A percentile compares a stretch with the other conserved stretches of the same genome.
phyloP scores from a whole-genome alignment of 2,113 vertebrate genomes.

The Pedionomus torquatus region DNA sequence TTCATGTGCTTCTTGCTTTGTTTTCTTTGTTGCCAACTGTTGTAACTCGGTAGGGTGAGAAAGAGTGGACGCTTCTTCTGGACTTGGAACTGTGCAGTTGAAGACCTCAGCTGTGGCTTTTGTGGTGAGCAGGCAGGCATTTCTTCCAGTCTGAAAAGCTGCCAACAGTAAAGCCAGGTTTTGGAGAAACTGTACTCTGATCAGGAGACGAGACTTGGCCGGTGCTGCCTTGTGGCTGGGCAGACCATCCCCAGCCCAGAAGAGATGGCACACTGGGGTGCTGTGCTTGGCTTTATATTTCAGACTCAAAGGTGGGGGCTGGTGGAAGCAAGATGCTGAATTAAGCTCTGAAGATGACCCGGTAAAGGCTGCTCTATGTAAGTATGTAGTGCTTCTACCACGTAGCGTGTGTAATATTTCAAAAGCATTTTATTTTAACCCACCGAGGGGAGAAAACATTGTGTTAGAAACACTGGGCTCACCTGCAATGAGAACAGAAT shows the following conservation, averaged over 20 bases:
- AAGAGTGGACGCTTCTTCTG: neutral
- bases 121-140: neutral
- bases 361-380: neutral
- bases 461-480: neutral
- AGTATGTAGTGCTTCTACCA: neutral
- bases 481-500: neutral
- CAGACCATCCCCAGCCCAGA: neutral
- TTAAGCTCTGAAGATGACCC: neutral
- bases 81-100: neutral
- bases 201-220: neutral
- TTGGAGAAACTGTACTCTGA: neutral
- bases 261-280: neutral
- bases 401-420: neutral
- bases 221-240: neutral
- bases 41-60: neutral
- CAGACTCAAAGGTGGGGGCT: neutral
- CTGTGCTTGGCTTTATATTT: neutral
- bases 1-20: rapidly evolving
- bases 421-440: neutral
- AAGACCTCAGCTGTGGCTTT: neutral
- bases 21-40: neutral
- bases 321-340: neutral
- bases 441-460: neutral
- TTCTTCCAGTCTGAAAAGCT: neutral
- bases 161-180: rapidly evolving